A percentile compares a stretch with the other conserved stretches of the same genome.
Evolutionary conservation across 2,888 invertebrate species (phyloP).

Genomic region (Pterostichus madidus): DNA sequence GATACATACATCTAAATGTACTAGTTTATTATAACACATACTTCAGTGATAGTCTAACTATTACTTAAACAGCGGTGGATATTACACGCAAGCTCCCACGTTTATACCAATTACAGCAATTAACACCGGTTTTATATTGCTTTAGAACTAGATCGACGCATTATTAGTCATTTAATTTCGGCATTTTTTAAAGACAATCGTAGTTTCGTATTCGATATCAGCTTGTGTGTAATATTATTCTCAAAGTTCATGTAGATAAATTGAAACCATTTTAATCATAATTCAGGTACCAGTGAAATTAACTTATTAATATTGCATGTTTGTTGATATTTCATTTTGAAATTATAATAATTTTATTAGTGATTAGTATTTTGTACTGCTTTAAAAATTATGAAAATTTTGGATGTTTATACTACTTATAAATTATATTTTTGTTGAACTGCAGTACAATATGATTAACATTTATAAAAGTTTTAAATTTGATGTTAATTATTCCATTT

Average conservation of each 20-base stretch:
- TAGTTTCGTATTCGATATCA: slow-evolving; percentile 29
- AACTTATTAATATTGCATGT: slow-evolving; percentile 48
- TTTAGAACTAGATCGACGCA: slow-evolving; percentile 55
- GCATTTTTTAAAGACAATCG: slow-evolving; percentile 61
- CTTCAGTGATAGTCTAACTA: slow-evolving; percentile 61
- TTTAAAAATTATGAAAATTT: slow-evolving; percentile 8
- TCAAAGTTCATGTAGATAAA: slow-evolving; percentile 62
- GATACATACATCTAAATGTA: slow-evolving; percentile 66
- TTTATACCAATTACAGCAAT: slow-evolving; percentile 46
- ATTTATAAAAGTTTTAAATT: slow-evolving; percentile 10
- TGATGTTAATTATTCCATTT: slow-evolving; percentile 1
- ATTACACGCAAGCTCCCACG: slow-evolving; percentile 59
- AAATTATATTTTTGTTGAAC: slow-evolving; percentile 50
- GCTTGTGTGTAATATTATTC: slow-evolving; percentile 55
- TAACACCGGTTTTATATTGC: slow-evolving; percentile 30
- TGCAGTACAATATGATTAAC: slow-evolving; percentile 6
- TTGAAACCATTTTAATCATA: slow-evolving; percentile 62
- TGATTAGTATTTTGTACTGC: slow-evolving; percentile 39
- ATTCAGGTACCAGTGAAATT: slow-evolving; percentile 61
- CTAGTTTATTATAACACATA: slow-evolving; percentile 60
- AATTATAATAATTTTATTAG: slow-evolving; percentile 28
- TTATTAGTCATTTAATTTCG: slow-evolving; percentile 34
- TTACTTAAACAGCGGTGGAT: slow-evolving; percentile 52
- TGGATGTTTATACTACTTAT: slow-evolving; percentile 44
- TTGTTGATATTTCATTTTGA: slow-evolving; percentile 33